phyloP scores from a whole-genome alignment of 92 coral and sea anemone genomes.

The Umimayanthus chanpuru region DNA sequence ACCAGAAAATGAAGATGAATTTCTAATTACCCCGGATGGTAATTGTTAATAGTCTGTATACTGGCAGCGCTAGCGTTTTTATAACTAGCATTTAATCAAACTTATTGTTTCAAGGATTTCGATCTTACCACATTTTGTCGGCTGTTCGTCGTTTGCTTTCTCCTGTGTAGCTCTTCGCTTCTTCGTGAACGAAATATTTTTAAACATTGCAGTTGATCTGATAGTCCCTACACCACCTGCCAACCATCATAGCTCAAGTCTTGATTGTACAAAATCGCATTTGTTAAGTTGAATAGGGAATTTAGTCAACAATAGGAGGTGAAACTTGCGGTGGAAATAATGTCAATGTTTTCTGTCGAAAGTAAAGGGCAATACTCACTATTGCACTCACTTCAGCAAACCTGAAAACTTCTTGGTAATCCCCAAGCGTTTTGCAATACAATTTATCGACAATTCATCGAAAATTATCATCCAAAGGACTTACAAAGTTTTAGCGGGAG shows the following conservation, averaged over 20 bases:
- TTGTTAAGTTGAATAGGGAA: background rate
- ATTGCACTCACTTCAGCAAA: background rate
- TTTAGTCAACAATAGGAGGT: background rate
- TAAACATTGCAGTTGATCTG: constrained; percentile 33
- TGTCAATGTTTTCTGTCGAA: background rate
- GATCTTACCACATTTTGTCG: background rate
- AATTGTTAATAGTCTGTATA: background rate
- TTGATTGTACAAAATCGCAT: constrained; percentile 14
- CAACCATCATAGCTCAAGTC: background rate
- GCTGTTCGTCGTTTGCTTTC: constrained; percentile 1
- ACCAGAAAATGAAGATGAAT: background rate
- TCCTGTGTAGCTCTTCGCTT: constrained; percentile 19
- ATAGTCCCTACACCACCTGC: constrained; percentile 19
- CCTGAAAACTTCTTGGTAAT: background rate
- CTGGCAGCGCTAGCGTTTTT: background rate
- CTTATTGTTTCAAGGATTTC: background rate
- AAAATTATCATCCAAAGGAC: background rate
- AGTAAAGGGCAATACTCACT: background rate
- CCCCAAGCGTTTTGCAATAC: background rate
- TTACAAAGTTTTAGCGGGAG: background rate
- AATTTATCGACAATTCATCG: no score
- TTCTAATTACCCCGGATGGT: background rate
- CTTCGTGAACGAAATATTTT: constrained; percentile 16
- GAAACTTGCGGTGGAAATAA: background rate
- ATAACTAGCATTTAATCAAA: background rate